Base-by-base conservation (phyloP, 2,797 vertebrate genomes). In the Parauchenoglanis punctatus region DNA sequence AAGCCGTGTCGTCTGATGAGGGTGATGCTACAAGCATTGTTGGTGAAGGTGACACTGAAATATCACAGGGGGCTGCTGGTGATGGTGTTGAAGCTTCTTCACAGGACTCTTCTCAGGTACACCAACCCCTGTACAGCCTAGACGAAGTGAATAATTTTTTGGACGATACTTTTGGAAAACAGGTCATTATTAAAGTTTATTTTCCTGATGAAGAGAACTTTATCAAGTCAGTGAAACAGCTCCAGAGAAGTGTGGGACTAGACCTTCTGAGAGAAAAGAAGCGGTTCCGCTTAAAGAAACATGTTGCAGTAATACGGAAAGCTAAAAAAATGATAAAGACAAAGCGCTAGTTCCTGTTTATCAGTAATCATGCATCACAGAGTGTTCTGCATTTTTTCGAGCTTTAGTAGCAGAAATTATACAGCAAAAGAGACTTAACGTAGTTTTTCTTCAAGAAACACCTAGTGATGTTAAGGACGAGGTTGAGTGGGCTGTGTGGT, bases 181-280 rank as follows among this genome's bases (percentile, higher is more conserved):
- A 18, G 28, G 28, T 35, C 4, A n/a, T 0, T 20, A 1, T 70
- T 1, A 70, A 70, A 70, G 4, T 18, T 4, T 70, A 70, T 13
- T 84, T 84, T 56, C 18, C 49, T 23, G 65, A 84, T 25, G 28
- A 52, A n/a, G 49, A 84, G 0, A 84, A 35, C 49, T 84, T 84
- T 72, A 49, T 72, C 4, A 84, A 46, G 2, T 84, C 6, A 20
- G 31, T 70, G 40, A 8, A 23, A 3, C 49, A 8, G 6, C 82
- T 84, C n/a, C 82, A 72, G 65, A 84, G 28, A 6, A 58, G 0
- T 35, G n/a, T 84, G 65, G 46, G 82, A 0, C 7, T 83, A 8
- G 81, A 83, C 17, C 56, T 20, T 0, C 8, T 67, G 35, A 49
- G 81, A 3, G 11, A 83, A 49, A 17, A 67, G 23, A 83, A 83